Evolutionary conservation across 1,140 invertebrate species (phyloP), one percentile per base, ranked within the genome.

Genomic region (Andricus grossulariae): DNA sequence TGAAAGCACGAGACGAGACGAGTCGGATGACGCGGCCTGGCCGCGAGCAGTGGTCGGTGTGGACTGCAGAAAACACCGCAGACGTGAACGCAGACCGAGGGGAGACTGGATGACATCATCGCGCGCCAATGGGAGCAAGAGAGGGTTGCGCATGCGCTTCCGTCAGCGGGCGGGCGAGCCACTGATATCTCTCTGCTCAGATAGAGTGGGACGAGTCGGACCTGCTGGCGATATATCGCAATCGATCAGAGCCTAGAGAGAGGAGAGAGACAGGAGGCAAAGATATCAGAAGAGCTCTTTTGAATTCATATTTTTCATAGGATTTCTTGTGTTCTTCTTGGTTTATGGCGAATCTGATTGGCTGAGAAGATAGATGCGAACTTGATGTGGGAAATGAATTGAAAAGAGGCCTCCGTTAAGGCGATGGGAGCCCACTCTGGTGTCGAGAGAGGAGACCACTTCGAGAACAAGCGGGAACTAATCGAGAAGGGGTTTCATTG

Each of bases 91-190:
- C 85, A 88, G 87, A 89, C 86, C 83, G 87, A 88, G 87, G 89
- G 88, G 87, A 86, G 89, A 90, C 88, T 88, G 88, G 82, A 89
- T 91, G 90, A 91, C 90, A 91, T 91, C 90, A 91, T 86, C 88
- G 73, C 83, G 39, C 75, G 77, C 90, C 90, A 91, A 91, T 91
- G 50, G 45, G 52, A 71, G 45, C 15, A 51, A 72, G 19, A 66
- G 15, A 5, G 5, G 49, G 18, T 13, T 57, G 54, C 54, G 71
- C 8, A 10, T 81, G 85, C 88, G 84, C 74, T 80, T 70, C 81
- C 87, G 88, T 76, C 50, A 32, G 25, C 75, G 25, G 71, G 55
- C 77, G 82, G 77, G 78, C 75, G 6, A 6, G 6, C n/a, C n/a
- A n/a, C n/a, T n/a, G n/a, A n/a, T n/a, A n/a, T n/a, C n/a, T n/a